Evolutionary conservation across 2,888 invertebrate species (phyloP), one percentile per base, ranked within the genome.

Genomic region (Diaprepes abbreviatus): DNA sequence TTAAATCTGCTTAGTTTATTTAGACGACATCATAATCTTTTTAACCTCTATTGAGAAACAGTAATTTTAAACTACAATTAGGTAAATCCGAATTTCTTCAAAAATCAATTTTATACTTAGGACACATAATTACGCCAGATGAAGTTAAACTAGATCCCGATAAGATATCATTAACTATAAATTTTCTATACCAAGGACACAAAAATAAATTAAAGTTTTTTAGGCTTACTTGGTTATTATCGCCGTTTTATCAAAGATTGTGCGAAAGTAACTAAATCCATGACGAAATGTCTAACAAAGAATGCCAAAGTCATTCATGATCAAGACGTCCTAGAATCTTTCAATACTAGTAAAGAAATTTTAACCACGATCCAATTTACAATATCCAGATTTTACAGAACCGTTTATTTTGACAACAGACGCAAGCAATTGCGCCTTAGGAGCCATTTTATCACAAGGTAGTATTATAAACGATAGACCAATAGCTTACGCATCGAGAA

Each of bases 381-480:
- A 33, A 10, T 55, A 52, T 52, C 79, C 80, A 1, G 74, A 80
- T 63, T 78, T 78, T 69, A 48, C 55, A 0, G 66, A 75, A 72
- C 52, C 66, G 40, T 82, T 79, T 65, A 74, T 64, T 60, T 63
- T 79, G 9, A 79, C 76, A 3, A 82, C 55, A 78, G 35, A 54
- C 12, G 54, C 54, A 16, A 31, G 31, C n/a, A 55, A 28, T 58
- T 38, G 12, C 4, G 58, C 77, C 3, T 72, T 77, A 19, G 79
- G 77, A 14, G 74, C 77, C 4, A 76, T 82, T 3, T 59, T 80
- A 2, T 76, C 79, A 0, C 81, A 83, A 70, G 71, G 66, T n/a
- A 33, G 4, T 9, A 10, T 33, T 2, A 2, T 9, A 5, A 33
- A 9, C 10, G 81, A 82, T 31, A 66, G 73, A 24, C 80, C 81